These are phyloP conservation scores for Xanthorhoe designata DNA, from an alignment of 2,888 invertebrate genomes.

Conservation along the genomic window DNA sequence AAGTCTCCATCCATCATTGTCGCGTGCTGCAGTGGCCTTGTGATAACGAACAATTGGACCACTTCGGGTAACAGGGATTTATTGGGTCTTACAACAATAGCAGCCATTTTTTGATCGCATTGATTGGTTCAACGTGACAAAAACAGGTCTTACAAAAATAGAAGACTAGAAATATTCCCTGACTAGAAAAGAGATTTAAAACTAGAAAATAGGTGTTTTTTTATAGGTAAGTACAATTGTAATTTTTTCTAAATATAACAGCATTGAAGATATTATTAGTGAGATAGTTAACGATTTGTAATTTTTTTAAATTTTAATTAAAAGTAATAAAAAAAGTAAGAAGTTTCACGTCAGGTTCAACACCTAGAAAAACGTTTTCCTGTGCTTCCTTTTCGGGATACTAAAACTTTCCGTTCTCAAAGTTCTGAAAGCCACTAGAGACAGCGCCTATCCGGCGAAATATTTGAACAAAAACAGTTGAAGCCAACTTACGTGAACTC, in stretches of 20 bases:
- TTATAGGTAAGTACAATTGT: too few species aligned
- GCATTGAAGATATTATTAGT: too few species aligned
- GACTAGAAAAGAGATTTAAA: too few species aligned
- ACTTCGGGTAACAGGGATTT: slow-evolving; percentile 55
- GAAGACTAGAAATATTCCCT: too few species aligned
- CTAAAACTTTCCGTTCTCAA: slow-evolving; percentile 5
- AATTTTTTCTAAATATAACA: too few species aligned
- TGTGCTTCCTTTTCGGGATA: not conserved
- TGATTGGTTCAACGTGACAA: not conserved
- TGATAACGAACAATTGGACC: slow-evolving; percentile 67
- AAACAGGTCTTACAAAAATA: not conserved
- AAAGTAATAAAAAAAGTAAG: not conserved
- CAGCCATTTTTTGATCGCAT: too few species aligned
- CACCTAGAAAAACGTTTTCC: not conserved
- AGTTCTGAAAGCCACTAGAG: slow-evolving; percentile 12
- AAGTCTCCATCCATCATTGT: slow-evolving; percentile 73
- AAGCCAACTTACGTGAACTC: slow-evolving; percentile 61
- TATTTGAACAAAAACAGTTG: slow-evolving; percentile 42
- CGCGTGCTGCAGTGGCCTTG: slow-evolving; percentile 64
- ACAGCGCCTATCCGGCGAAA: slow-evolving; percentile 19
- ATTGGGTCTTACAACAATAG: slow-evolving; percentile 48
- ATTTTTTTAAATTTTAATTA: not conserved
- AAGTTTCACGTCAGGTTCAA: not conserved
- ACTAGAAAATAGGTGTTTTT: too few species aligned
- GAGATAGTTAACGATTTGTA: too few species aligned